Base-by-base conservation (phyloP, 1,140 invertebrate species). In the Palaemon carinicauda region DNA sequence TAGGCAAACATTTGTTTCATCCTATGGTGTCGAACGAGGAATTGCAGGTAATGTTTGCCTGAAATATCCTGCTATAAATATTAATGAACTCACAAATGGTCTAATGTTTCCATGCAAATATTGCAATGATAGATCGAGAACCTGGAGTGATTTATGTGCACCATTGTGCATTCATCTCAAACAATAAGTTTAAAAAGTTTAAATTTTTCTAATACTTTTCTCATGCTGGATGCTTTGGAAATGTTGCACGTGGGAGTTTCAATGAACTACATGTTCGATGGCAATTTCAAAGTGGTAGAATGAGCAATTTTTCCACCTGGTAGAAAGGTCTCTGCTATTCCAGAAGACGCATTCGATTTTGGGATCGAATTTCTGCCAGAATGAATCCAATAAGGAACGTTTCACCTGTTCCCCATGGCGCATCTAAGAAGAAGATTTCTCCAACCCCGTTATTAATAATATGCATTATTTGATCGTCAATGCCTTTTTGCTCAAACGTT, bases 121-220 rank as follows among this genome's bases (percentile, higher is more conserved):
- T 60, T 60, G 17, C 54, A 60, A 60, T 19, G 19, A 60, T 60
- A 3, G 54, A 60, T 60, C 54, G 4, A 60, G 54, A 60, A 3
- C 54, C 54, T 60, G 3, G 14, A 60, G 54, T 14, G 0, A 92
- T 85, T 82, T 85, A 90, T 90, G 27, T 90, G 90, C 14, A 90
- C 82, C 91, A 92, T 92, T 73, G 91, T 90, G 73, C 89, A 90
- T 88, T 92, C 91, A 91, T 92, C 90, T 90, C 91, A 91, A 79
- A 91, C 87, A 56, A 92, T 91, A 14, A 92, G 50, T 89, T 90
- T 87, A 53, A 89, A 89, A 14, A 92, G 50, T 89, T 90, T 87
- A 53, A 89, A 89, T 87, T 82, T 50, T 80, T 88, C 71, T 27
- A 92, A 81, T 24, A 91, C 60, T 60, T 60, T 60, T n/a, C 54